Conservation (phyloP, 2,888 invertebrate genomes). For the Punctoribates punctum region DNA sequence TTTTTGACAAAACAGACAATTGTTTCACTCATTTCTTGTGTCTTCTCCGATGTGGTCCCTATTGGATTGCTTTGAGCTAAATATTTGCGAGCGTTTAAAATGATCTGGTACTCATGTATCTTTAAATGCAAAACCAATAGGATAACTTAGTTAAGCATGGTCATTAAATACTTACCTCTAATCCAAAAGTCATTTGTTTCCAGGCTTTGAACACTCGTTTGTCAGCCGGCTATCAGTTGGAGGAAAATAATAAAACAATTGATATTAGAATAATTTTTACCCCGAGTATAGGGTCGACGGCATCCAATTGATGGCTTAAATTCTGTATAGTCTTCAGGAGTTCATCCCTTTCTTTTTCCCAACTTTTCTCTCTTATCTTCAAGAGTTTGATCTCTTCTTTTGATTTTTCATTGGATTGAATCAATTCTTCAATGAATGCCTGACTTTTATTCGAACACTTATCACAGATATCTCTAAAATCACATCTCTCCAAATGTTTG, state of each 20-base stretch:
- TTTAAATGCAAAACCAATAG: no score
- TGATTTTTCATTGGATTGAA: neutral
- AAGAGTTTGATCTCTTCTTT: neutral
- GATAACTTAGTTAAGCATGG: no score
- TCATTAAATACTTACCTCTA: neutral
- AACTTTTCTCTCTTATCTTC: no score
- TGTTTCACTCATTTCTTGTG: neutral
- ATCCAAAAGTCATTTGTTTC: neutral
- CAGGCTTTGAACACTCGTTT: neutral
- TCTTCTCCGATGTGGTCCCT: neutral
- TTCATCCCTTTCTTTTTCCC: neutral
- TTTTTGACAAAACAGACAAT: neutral
- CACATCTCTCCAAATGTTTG: neutral
- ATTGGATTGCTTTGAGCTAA: neutral
- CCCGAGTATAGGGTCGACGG: neutral
- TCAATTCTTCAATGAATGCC: neutral
- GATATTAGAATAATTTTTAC: neutral
- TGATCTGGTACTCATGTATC: neutral
- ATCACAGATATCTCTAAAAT: neutral
- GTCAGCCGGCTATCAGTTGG: neutral
- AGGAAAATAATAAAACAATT: neutral
- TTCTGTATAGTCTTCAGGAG: neutral
- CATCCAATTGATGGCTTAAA: neutral
- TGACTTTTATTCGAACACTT: neutral
- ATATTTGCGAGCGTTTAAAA: neutral